Base-by-base conservation (phyloP, 2,113 vertebrate species). In the Oryzias woworae region DNA sequence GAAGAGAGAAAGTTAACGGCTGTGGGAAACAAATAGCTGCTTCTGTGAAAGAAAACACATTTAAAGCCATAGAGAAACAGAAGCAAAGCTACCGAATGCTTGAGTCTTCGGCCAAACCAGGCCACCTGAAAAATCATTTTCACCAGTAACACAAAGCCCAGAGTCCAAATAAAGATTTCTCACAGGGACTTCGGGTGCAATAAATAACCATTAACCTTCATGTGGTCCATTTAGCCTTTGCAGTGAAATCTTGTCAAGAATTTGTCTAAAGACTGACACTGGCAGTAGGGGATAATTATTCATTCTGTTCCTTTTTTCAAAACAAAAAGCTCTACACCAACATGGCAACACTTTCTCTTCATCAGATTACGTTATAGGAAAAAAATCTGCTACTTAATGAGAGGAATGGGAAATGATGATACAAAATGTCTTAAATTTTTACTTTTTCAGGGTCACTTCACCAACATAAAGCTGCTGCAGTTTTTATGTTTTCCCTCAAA, bases 41-140 rank as follows among this genome's bases (percentile, higher is more conserved):
- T 71, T 64, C 54, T 58, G 50, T 52, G 57, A 65, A 53, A 71
- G 24, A 59, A 73, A 73, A 47, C 59, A 22, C 47, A 62, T 77
- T 50, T 70, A 75, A 84, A 57, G 66, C 26, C 24, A 58, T 8
- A 18, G 58, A 55, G 51, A 69, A 44, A 41, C 70, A 53, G 48
- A 43, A 45, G 61, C 67, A 81, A 81, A 71, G 48, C 69, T 77
- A 47, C 82, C 53, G 80, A 82, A 85, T 75, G 69, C 74, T 56
- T 73, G 23, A 36, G 78, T 53, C 3, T 36, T 41, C 3, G 24
- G 78, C 85, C 86, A 90, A 88, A 87, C 66, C 73, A 52, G 54
- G 26, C 54, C 81, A 87, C 77, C 81, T 87, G 75, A 83, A 82
- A 69, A 78, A 87, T 75, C 73, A 67, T 54, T 73, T 55, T 51